These are phyloP conservation scores for Pristionchus exspectatus DNA, from an alignment of 2,888 invertebrate species.

Conservation along the genomic window DNA sequence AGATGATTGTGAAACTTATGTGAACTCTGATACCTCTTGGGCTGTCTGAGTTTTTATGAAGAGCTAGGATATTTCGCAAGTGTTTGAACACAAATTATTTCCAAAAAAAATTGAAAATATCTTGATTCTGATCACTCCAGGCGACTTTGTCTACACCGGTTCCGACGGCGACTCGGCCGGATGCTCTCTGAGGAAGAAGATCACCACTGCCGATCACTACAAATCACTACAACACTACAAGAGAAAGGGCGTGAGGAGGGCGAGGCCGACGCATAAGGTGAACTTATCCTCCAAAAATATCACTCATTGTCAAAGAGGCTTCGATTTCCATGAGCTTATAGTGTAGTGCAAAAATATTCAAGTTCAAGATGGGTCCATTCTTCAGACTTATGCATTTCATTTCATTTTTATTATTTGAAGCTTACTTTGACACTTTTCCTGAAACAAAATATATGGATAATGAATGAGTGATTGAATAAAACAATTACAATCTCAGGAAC, in stretches of 20 bases:
- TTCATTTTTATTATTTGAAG: no score
- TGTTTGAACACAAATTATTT: not conserved
- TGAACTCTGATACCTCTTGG: not conserved
- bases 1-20: no score
- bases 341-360: not conserved
- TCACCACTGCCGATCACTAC: conserved; percentile 65
- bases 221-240: conserved; percentile 64
- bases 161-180: conserved; percentile 66
- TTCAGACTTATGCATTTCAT: not conserved
- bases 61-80: not conserved
- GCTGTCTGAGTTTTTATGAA: not conserved
- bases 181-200: conserved; percentile 65
- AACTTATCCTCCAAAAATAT: not conserved
- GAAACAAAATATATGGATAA: not conserved
- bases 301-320: not conserved
- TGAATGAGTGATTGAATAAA: no score
- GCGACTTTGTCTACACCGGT: conserved; percentile 62
- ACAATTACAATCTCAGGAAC: conserved; percentile 57
- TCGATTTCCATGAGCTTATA: not conserved
- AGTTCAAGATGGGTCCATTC: not conserved
- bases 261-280: conserved; percentile 64
- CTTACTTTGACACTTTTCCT: no score
- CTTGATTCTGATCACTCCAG: no score
- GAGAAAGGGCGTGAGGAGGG: conserved; percentile 60
- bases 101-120: no score